Evolutionary conservation across 2,113 vertebrate genomes (phyloP).

Genomic region (Muntiacus reevesi): DNA sequence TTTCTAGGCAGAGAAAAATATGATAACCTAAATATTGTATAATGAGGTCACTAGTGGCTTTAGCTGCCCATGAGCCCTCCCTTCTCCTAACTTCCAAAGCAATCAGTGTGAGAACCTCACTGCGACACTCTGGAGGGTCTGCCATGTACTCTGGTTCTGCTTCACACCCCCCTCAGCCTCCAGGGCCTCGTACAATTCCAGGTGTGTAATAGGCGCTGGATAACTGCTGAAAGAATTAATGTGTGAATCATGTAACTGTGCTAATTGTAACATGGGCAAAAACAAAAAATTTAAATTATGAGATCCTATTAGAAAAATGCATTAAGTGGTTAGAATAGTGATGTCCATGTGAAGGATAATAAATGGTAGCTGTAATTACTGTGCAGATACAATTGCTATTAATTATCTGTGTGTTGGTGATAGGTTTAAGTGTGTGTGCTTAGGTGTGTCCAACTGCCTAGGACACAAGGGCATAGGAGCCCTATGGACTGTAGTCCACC

Average conservation of each 20-base stretch:
- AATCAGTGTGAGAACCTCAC: background rate
- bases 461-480: background rate
- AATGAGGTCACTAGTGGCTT: constrained; percentile 46
- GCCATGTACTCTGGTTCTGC: background rate
- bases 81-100: background rate
- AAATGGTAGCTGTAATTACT: background rate
- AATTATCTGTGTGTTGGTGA: background rate
- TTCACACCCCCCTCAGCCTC: background rate
- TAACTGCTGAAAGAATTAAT: background rate
- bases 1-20: background rate
- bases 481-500: background rate
- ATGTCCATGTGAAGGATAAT: background rate
- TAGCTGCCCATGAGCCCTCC: background rate
- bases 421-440: background rate
- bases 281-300: background rate
- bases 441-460: background rate
- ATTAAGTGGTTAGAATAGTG: background rate
- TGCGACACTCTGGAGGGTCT: background rate
- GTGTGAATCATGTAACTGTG: background rate
- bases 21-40: constrained; percentile 26
- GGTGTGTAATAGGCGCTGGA: background rate
- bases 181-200: background rate
- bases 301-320: background rate
- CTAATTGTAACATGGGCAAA: background rate
- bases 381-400: background rate